Conservation (phyloP, 2,113 vertebrate species). For the Tichodroma muraria region DNA sequence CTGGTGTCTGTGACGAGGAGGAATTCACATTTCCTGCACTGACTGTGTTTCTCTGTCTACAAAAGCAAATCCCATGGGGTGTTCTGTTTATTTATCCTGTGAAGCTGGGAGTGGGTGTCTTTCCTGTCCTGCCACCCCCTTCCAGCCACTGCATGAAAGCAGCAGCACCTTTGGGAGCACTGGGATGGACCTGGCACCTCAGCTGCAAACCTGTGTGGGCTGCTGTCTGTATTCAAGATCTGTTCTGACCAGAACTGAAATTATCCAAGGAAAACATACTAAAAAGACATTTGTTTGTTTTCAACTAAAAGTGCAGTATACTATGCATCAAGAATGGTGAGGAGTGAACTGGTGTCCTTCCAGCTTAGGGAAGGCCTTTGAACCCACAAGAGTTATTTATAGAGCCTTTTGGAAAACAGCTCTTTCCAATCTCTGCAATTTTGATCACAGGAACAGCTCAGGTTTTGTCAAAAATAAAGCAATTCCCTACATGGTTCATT, state of each 20-base stretch:
- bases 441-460: background rate
- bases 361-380: slow-evolving; percentile 1
- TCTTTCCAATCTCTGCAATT: background rate
- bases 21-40: background rate
- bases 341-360: background rate
- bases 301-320: background rate
- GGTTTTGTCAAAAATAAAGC: background rate
- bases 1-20: background rate
- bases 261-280: background rate
- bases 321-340: background rate
- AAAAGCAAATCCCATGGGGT: background rate
- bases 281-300: background rate
- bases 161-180: fast-evolving
- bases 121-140: background rate
- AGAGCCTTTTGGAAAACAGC: background rate
- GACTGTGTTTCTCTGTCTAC: fast-evolving
- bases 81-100: background rate
- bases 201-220: background rate
- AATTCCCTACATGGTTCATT: background rate
- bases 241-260: background rate
- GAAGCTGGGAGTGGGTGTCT: background rate
- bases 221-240: background rate
- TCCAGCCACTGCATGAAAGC: background rate
- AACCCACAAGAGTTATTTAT: background rate
- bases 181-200: background rate